Evolutionary conservation across 2,113 vertebrate species (phyloP).

Genomic region (Grantiella picta): DNA sequence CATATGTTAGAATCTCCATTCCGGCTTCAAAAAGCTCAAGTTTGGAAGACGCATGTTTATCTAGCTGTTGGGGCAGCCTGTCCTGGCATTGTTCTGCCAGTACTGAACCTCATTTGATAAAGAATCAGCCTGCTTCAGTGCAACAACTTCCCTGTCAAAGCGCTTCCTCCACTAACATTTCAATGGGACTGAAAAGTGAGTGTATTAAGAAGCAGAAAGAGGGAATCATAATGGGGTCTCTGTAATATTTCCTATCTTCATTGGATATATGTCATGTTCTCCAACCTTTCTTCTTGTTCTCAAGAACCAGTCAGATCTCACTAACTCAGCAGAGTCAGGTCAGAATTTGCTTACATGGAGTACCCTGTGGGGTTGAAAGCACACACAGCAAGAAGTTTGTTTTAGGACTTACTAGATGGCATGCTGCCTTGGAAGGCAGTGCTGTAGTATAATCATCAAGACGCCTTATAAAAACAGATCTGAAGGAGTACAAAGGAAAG

Average conservation of each 20-base stretch:
- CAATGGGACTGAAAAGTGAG: neutral
- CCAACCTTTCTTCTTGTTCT: neutral
- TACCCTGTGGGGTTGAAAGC: neutral
- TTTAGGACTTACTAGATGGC: neutral
- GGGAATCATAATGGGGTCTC: neutral
- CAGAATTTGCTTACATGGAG: neutral
- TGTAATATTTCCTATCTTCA: neutral
- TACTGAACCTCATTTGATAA: neutral
- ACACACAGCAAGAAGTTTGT: neutral
- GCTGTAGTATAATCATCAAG: neutral
- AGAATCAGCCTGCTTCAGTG: neutral
- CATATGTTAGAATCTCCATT: neutral
- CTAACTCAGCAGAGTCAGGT: neutral
- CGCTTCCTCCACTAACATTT: neutral
- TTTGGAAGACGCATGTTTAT: neutral
- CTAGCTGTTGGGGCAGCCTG: neutral
- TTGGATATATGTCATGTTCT: neutral
- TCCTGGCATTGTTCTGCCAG: neutral
- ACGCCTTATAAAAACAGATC: constrained; percentile 40
- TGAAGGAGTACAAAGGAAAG: constrained; percentile 38
- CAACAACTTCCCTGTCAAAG: neutral
- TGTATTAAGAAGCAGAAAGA: neutral
- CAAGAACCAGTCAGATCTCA: neutral
- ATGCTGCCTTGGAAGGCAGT: constrained; percentile 8
- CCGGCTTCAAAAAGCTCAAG: neutral